Conservation (phyloP, 2,113 vertebrate species). For the Macquaria australasica region DNA sequence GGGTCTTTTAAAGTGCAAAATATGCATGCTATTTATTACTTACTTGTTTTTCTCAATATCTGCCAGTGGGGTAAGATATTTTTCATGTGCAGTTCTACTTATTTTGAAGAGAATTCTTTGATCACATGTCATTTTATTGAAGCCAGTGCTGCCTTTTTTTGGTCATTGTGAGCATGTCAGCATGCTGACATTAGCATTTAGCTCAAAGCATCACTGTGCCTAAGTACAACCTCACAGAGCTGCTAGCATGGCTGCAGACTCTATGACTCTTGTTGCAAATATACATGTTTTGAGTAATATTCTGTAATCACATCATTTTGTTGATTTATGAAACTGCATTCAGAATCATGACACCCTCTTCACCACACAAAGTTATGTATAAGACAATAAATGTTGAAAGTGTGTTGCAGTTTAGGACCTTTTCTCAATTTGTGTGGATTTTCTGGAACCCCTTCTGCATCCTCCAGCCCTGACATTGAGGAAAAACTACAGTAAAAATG, state of each 20-base stretch:
- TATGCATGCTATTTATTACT: slow-evolving; percentile 8
- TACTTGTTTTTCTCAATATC: slow-evolving; percentile 21
- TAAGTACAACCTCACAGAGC: not conserved
- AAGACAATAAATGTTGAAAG: not conserved
- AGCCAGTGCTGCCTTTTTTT: slow-evolving; percentile 4
- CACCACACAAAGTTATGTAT: not conserved
- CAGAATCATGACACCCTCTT: not conserved
- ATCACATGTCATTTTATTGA: not conserved
- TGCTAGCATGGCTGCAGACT: not conserved
- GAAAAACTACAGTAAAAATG: not conserved
- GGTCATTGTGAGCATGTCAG: not conserved
- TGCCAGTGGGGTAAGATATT: not conserved
- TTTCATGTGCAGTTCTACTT: not conserved
- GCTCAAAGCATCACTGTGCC: not conserved
- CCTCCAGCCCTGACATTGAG: not conserved
- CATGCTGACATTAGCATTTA: not conserved
- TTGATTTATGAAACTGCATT: not conserved
- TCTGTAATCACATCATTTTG: not conserved
- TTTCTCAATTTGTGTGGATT: not conserved
- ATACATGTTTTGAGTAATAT: not conserved
- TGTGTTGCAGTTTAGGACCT: not conserved
- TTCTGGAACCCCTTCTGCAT: not conserved
- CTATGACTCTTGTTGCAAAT: not conserved
- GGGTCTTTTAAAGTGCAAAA: slow-evolving; percentile 21
- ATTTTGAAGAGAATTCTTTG: not conserved